Percentiles rank a stretch among this genome's conserved stretches.
These are phyloP conservation scores for Pammene fasciana DNA, from an alignment of 2,888 invertebrate species.

Conservation along the genomic window DNA sequence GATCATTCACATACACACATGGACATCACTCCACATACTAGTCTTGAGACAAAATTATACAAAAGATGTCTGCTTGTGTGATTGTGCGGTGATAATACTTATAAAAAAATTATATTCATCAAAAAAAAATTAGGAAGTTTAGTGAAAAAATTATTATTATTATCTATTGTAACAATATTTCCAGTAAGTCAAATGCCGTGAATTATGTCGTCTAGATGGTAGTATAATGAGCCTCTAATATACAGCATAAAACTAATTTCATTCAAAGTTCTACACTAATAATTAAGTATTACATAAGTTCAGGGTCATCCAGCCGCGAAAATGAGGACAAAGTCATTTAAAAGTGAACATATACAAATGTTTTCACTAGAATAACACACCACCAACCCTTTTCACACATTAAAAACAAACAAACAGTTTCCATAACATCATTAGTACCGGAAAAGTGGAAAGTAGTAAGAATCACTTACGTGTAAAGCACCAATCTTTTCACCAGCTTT, in stretches of 20 bases:
- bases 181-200: no score
- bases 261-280: conserved; percentile 35
- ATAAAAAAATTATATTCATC: no score
- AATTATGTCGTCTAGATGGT: not conserved
- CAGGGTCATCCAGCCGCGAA: conserved; percentile 53
- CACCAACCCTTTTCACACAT: conserved; percentile 29
- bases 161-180: no score
- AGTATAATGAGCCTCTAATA: not conserved
- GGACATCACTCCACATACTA: no score
- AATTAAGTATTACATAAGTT: conserved; percentile 64
- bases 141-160: no score
- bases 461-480: conserved; percentile 75
- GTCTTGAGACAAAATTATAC: no score
- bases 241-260: not conserved
- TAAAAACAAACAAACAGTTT: conserved; percentile 26
- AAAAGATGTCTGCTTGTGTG: no score
- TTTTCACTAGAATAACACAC: conserved; percentile 45
- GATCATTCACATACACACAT: no score
- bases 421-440: conserved; percentile 56
- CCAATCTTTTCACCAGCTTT: conserved; percentile 78
- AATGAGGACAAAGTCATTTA: conserved; percentile 58
- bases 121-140: no score
- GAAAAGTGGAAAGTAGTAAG: conserved; percentile 52
- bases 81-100: no score
- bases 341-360: conserved; percentile 52